Conservation (phyloP, 2,797 vertebrate species). For the Coreius guichenoti region DNA sequence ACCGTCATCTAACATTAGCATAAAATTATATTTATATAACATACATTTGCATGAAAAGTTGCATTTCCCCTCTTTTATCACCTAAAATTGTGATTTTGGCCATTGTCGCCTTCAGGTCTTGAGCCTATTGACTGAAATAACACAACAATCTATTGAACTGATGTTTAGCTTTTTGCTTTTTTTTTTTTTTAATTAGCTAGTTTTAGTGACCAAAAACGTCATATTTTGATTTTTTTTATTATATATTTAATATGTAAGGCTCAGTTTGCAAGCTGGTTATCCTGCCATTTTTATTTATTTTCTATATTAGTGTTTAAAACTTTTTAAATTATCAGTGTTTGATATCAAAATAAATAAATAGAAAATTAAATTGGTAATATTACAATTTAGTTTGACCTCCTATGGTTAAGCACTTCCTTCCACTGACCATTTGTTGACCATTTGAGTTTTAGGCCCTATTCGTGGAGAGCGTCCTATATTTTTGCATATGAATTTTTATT, state of each 20-base stretch:
- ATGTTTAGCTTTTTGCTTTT: background rate
- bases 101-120: background rate
- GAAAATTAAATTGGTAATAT: background rate
- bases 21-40: background rate
- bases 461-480: background rate
- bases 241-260: background rate
- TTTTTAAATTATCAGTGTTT: background rate
- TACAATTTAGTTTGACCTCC: background rate
- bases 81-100: background rate
- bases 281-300: background rate
- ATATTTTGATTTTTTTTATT: too few relatives aligned
- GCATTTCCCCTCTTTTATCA: background rate
- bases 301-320: background rate
- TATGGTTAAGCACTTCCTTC: background rate
- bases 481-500: background rate
- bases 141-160: background rate
- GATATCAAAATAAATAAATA: background rate
- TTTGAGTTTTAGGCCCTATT: background rate
- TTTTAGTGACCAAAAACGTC: background rate
- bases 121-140: background rate
- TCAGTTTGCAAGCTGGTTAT: background rate
- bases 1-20: background rate
- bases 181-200: background rate
- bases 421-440: background rate
- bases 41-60: background rate